Evolutionary conservation across 2,888 invertebrate species (phyloP), one percentile per base, ranked within the genome.

Genomic region (Agrilus biguttatus): DNA sequence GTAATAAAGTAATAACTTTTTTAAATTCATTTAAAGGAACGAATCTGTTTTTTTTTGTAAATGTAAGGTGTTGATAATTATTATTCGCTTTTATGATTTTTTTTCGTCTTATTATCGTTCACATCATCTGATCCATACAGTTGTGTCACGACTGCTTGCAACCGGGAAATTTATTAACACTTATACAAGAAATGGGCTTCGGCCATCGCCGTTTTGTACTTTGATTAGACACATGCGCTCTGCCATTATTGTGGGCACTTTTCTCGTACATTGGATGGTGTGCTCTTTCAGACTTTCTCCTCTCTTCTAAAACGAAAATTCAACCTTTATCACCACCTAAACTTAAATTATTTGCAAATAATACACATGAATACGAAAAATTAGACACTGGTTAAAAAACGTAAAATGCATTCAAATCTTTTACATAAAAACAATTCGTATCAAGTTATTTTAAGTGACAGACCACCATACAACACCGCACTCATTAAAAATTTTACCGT

Each of bases 111-210:
- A 28, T 28, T 28, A 28, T 28, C 28, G 28, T 28, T 28, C 28
- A 28, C 28, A 28, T 28, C 10, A 28, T 28, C 28, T 28, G 36
- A 36, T 36, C 4, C 2, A 49, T 10, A 10, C 28, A 28, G 28
- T 28, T 10, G 10, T 60, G 66, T 76, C 75, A 77, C 66, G 77
- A 77, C 54, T 75, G 74, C 53, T 74, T 75, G 57, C 77, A 77
- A 8, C 74, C 72, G 35, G 75, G 71, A 52, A 77, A 68, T 60
- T 72, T 72, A 57, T 73, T 72, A 42, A 74, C 70, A 44, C 70
- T 71, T 53, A 76, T 71, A 56, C 75, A 75, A 14, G 74, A 73
- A 46, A 74, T 74, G 17, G 74, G 72, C 52, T 74, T 73, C 46
- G 70, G 70, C 71, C 74, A 74, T 46, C 72, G 65, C 47, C 70